Base-by-base conservation (phyloP, 37 sponge, comb jelly and placozoan genomes). In the Dysidea cf. avara region DNA sequence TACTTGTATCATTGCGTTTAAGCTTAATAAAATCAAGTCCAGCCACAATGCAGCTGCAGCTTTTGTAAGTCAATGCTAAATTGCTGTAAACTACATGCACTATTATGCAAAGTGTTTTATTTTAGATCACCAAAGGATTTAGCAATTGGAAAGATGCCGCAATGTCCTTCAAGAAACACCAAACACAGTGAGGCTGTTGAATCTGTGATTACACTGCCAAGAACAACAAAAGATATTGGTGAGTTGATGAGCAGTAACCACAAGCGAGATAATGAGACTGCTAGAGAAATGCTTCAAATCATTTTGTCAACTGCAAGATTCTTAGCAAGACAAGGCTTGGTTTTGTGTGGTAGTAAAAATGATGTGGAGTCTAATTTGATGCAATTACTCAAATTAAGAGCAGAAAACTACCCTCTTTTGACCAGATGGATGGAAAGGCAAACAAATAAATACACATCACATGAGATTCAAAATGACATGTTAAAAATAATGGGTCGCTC, bases 101-200 rank as follows among this genome's bases (percentile, higher is more conserved):
- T n/a, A n/a, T n/a, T n/a, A n/a, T n/a, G n/a, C n/a, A n/a, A n/a
- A n/a, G n/a, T n/a, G n/a, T n/a, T n/a, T n/a, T n/a, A n/a, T n/a
- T n/a, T n/a, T n/a, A n/a, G n/a, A n/a, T n/a, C n/a, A n/a, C n/a
- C n/a, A n/a, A n/a, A n/a, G n/a, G n/a, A n/a, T n/a, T n/a, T n/a
- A n/a, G n/a, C n/a, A n/a, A n/a, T n/a, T n/a, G n/a, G n/a, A n/a
- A 86, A 55, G 81, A 91, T 78, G 83, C 83, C n/a, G 86, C 83
- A 22, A 61, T 16, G 12, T 25, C 32, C 25, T 81, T 91, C 92
- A 76, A 86, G 59, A 91, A 78, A 43, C 92, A 91, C 66, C 53
- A 52, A 28, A 60, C 83, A 91, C 67, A 29, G 6, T 63, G 83
- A 82, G 61, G 87, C 87, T 53, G 79, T 91, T 53, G 68, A 90